These are phyloP conservation scores for Spongia lamella DNA, from an alignment of 37 sponge, comb jelly and placozoan genomes.

Conservation along the genomic window DNA sequence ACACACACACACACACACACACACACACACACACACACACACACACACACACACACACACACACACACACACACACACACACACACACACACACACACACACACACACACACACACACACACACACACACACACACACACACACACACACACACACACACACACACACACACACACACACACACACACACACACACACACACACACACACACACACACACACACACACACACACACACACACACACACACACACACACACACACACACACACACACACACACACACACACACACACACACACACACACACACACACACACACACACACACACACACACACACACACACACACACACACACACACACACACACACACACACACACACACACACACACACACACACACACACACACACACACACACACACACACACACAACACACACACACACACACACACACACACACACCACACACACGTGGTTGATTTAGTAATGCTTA, in stretches of 20 bases:
- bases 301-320: slow-evolving; percentile 5
- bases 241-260: neutral
- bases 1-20: slow-evolving; percentile 49
- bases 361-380: neutral
- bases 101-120: too few relatives aligned
- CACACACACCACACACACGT: slow-evolving; percentile 4
- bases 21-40: neutral
- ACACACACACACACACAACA: too few relatives aligned
- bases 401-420: too few relatives aligned
- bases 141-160: too few relatives aligned
- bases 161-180: too few relatives aligned
- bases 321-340: neutral
- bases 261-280: neutral
- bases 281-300: neutral
- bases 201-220: too few relatives aligned
- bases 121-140: too few relatives aligned
- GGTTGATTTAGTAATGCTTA: too few relatives aligned
- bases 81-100: too few relatives aligned
- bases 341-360: neutral
- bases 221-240: too few relatives aligned
- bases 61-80: neutral
- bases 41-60: neutral
- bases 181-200: too few relatives aligned
- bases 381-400: neutral
- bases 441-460: slow-evolving; percentile 10